phyloP scores from a whole-genome alignment of 1,140 invertebrate species.

The Eciton burchellii region DNA sequence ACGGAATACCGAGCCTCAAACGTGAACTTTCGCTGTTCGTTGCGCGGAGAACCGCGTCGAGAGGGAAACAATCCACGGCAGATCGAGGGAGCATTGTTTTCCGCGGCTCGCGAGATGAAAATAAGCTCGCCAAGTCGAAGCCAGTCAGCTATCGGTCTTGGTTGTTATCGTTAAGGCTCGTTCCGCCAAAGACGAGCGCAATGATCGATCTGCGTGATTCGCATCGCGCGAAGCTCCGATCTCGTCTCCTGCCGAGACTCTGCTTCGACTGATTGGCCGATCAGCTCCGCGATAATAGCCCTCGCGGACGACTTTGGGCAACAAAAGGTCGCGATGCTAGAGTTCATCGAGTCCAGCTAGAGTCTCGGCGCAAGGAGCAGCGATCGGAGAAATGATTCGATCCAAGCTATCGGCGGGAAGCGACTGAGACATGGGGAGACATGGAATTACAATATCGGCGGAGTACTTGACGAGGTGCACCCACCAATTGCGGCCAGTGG shows the following conservation, averaged over 20 bases:
- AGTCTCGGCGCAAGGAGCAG: not conserved
- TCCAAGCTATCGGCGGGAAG: not conserved
- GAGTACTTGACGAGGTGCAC: conserved; percentile 52
- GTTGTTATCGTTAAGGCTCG: conserved; percentile 64
- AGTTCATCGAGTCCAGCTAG: not conserved
- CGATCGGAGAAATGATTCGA: not conserved
- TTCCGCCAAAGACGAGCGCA: conserved; percentile 52
- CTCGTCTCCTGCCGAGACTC: not conserved
- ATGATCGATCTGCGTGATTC: conserved; percentile 69
- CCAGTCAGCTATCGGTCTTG: conserved; percentile 55
- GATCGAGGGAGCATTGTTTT: not conserved
- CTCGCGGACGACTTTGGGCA: not conserved
- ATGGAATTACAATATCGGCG: not conserved
- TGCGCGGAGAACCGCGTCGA: not conserved
- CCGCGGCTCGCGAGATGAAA: not conserved
- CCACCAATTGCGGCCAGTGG: conserved; percentile 88
- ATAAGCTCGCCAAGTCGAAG: conserved; percentile 49
- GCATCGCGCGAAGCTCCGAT: conserved; percentile 5
- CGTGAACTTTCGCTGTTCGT: not conserved
- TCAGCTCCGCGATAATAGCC: not conserved
- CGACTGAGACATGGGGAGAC: not conserved
- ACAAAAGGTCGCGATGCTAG: not conserved
- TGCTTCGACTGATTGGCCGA: not conserved
- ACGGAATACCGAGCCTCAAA: no score
- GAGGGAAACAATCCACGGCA: conserved; percentile 28